Conservation (phyloP, 2,888 invertebrate species). For the Bombyx huttoni region DNA sequence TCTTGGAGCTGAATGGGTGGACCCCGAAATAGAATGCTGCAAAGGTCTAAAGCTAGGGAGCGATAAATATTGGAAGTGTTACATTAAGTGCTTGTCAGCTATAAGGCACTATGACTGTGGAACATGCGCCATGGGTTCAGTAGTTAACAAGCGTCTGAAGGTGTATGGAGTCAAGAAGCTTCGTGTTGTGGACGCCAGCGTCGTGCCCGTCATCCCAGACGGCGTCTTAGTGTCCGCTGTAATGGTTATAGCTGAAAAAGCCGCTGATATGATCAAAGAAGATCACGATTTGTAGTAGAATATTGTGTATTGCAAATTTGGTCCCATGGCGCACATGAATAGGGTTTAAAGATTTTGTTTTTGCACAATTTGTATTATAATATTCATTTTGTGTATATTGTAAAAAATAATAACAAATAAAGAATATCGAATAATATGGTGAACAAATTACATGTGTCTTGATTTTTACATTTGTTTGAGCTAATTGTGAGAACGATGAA, state of each 20-base stretch:
- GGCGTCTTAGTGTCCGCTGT: not conserved
- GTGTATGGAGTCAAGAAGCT: conserved; percentile 1
- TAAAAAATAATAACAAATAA: no score
- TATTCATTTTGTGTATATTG: no score
- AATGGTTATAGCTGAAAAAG: not conserved
- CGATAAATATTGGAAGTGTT: conserved; percentile 3
- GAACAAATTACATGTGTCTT: no score
- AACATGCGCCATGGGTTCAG: conserved; percentile 1
- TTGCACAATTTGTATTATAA: no score
- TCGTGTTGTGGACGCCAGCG: not conserved
- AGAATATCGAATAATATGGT: no score
- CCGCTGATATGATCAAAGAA: not conserved
- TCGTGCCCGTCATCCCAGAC: not conserved
- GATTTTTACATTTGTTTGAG: no score
- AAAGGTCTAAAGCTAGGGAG: not conserved
- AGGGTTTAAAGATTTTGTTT: no score
- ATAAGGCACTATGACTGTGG: not conserved
- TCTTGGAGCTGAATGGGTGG: conserved; percentile 12
- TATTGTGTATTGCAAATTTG: not conserved
- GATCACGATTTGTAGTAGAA: not conserved
- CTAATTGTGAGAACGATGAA: no score
- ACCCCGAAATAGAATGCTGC: conserved; percentile 6
- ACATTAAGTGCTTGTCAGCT: not conserved
- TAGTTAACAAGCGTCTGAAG: not conserved
- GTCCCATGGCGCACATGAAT: no score